phyloP scores from a whole-genome alignment of 2,113 vertebrate genomes.

The Hystrix brachyura region DNA sequence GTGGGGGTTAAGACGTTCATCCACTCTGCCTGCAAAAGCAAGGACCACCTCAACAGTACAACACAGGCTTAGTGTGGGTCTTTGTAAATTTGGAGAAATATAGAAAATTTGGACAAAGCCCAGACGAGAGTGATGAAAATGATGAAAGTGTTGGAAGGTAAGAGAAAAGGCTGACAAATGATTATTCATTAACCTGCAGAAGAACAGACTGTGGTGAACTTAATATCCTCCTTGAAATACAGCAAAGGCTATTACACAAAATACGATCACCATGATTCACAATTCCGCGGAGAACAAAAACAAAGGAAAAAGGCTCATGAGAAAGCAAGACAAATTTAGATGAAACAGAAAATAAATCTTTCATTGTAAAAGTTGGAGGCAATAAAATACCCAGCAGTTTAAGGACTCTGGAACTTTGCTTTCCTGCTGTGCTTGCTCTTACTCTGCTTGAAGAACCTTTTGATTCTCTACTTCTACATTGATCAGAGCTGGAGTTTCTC shows the following conservation, averaged over 20 bases:
- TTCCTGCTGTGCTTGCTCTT: background rate
- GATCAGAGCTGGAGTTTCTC: background rate
- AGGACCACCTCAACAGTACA: background rate
- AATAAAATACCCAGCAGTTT: conserved; percentile 5
- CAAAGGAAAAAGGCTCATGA: conserved; percentile 57
- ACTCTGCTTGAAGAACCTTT: background rate
- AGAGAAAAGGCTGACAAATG: conserved; percentile 45
- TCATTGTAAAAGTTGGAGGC: conserved; percentile 33
- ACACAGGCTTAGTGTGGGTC: background rate
- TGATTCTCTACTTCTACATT: background rate
- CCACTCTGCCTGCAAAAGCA: too few species aligned
- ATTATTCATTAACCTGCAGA: conserved; percentile 72
- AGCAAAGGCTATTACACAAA: conserved; percentile 69
- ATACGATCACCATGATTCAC: conserved; percentile 74
- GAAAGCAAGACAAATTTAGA: conserved; percentile 32
- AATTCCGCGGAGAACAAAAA: conserved; percentile 69
- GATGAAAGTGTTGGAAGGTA: conserved; percentile 49
- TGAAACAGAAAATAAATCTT: conserved; percentile 69
- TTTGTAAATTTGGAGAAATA: conserved; percentile 57
- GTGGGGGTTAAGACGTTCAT: background rate
- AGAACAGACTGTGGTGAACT: conserved; percentile 48
- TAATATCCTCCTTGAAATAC: conserved; percentile 67
- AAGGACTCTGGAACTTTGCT: background rate
- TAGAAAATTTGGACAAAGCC: conserved; percentile 1
- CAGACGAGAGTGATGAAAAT: conserved; percentile 65